phyloP scores from a whole-genome alignment of 2,888 invertebrate species.

The Aphrophora alni region DNA sequence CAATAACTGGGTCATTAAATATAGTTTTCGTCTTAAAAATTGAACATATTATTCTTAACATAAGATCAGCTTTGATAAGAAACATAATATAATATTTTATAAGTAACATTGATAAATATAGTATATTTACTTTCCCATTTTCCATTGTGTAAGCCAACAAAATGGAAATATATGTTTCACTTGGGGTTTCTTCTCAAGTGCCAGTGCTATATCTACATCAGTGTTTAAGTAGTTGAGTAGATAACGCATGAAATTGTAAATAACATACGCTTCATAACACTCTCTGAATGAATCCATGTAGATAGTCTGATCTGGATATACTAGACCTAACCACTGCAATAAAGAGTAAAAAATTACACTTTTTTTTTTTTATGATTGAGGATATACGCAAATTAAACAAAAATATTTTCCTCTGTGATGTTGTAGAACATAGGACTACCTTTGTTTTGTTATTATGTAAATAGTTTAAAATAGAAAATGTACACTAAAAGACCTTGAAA shows the following conservation, averaged over 20 bases:
- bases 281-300: slow-evolving; percentile 93
- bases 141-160: slow-evolving; percentile 91
- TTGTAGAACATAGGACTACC: too few species aligned
- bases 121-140: slow-evolving; percentile 77
- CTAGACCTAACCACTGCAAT: slow-evolving; percentile 82
- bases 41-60: too few species aligned
- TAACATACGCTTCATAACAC: slow-evolving; percentile 97
- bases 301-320: slow-evolving; percentile 86
- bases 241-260: slow-evolving; percentile 97
- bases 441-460: too few species aligned
- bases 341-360: slow-evolving; percentile 27
- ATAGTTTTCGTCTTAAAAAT: too few species aligned
- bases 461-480: too few species aligned
- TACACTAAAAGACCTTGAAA: too few species aligned
- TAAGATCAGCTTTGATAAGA: too few species aligned
- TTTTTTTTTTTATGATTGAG: too few species aligned
- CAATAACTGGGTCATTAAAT: too few species aligned
- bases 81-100: too few species aligned
- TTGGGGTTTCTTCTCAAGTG: slow-evolving; percentile 81
- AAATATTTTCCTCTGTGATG: too few species aligned
- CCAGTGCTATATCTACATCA: slow-evolving; percentile 84
- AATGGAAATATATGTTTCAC: slow-evolving; percentile 90
- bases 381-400: too few species aligned
- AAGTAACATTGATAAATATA: not conserved
- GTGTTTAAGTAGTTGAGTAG: slow-evolving; percentile 86